Evolutionary conservation across 2,797 vertebrate species (phyloP), one percentile per base, ranked within the genome.

Genomic region (Dromococcyx pavoninus): DNA sequence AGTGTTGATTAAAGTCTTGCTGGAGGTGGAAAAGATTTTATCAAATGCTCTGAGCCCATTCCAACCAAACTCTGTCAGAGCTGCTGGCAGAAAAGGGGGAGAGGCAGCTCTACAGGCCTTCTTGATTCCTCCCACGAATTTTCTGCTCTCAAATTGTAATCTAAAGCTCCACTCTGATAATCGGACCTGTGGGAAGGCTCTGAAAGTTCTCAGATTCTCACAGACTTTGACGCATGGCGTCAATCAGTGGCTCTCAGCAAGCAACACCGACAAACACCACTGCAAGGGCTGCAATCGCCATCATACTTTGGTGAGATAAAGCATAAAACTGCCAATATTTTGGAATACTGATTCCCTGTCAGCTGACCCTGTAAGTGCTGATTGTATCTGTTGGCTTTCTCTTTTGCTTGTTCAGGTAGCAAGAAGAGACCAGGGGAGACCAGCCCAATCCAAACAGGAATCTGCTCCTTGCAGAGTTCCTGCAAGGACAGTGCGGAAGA

Each of bases 171-270:
- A 66, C 9, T 14, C 46, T 64, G 64, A 50, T 32, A 27, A 3
- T 3, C 67, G 71, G 60, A 56, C 19, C 72, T 14, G 15, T 1
- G 39, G 4, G 67, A 84, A 65, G 37, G 58, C 62, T 71, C 17
- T 1, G 32, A 46, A 21, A 3, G 4, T 58, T 85, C 61, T 21
- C 67, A 76, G 65, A 5, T 9, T 30, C 73, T 50, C 58, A 6
- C 13, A 0, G 0, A 27, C 27, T 37, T 24, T 44, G 24, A 1
- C 0, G 5, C 30, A 11, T 0, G 8, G n/a, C 66, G 43, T 53
- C 62, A 11, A 25, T 6, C 12, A 24, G 57, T 70, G 28, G 46
- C 33, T 57, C 72, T 12, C 18, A 35, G 28, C 37, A 12, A 60
- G 22, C 51, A 12, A 22, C 1, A 44, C 27, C 1, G 24, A 37